A percentile compares a stretch with the other conserved stretches of the same genome.
phyloP scores from a whole-genome alignment of 23 tunicate species.

The Ascidia mentula region DNA sequence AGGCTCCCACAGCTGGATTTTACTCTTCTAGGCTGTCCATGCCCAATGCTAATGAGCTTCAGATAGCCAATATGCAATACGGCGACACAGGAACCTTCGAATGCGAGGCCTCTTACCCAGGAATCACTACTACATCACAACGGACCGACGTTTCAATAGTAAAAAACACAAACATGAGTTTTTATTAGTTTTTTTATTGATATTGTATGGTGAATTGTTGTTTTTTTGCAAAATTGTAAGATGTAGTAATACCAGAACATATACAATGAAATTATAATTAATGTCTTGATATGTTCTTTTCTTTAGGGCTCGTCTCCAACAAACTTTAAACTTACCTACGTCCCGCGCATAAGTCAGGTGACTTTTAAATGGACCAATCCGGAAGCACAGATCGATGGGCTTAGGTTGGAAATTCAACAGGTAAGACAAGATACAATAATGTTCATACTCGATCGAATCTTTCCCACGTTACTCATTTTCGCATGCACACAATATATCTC shows the following conservation, averaged over 20 bases:
- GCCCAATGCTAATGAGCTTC: conserved; percentile 34
- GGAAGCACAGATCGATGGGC: conserved; percentile 7
- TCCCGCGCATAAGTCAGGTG: conserved; percentile 20
- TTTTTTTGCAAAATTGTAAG: no score
- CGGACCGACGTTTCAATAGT: conserved; percentile 40
- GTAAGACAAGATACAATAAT: no score
- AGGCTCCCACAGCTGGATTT: conserved; percentile 45
- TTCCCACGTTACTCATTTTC: no score
- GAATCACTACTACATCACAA: neutral
- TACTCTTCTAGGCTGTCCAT: conserved; percentile 39
- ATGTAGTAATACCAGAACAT: neutral
- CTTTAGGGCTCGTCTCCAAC: conserved; percentile 9
- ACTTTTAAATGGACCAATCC: conserved; percentile 49
- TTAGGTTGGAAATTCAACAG: conserved; percentile 44
- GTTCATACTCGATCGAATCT: no score
- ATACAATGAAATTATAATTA: neutral
- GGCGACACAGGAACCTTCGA: conserved; percentile 62
- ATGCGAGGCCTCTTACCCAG: conserved; percentile 39
- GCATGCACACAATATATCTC: no score
- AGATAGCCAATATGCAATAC: conserved; percentile 33
- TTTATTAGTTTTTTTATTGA: no score
- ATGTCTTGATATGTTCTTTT: neutral
- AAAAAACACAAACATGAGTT: no score
- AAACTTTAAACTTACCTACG: conserved; percentile 19
- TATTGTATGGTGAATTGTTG: no score